Base-by-base conservation (phyloP, 1,140 invertebrate species). In the Drosophila ironensis region DNA sequence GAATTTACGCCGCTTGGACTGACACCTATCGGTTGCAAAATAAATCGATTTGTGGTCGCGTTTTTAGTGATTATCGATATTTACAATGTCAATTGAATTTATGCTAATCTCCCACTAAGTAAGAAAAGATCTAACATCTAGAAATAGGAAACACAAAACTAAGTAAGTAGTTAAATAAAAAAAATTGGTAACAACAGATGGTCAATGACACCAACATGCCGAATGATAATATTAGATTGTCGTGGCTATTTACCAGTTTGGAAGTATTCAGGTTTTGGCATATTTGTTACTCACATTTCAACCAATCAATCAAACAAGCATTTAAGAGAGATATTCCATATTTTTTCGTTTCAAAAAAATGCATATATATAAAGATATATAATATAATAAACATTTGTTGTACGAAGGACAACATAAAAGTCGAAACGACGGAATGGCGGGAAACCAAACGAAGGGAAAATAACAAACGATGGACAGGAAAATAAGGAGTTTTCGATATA, bases 301-400 rank as follows among this genome's bases (percentile, higher is more conserved):
- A 89, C 87, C 87, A 89, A 89, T 88, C 87, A 89, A 89, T 89
- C 87, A 89, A 89, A 89, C 87, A 89, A 89, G 87, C 87, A 88
- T 70, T 82, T 88, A 89, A 89, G 77, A 89, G 78, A 89, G 86
- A 86, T 86, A 64, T 75, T 84, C 87, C 68, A 84, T 87, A 76
- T 81, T 72, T 78, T 73, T 72, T 66, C n/a, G n/a, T n/a, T n/a
- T n/a, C n/a, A n/a, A n/a, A 74, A 68, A 76, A 51, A 70, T 57
- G 54, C 52, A 73, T 73, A 67, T 56, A 20, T 30, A 2, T 33
- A 33, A 12, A 33, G 1, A 27, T 27, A 27, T 27, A 14, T 33
- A 12, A 67, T 68, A 48, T 41, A 56, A 67, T 59, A 45, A 48
- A 48, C 71, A 38, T 59, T 66, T 73, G 14, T 41, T 50, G 19